phyloP scores from a whole-genome alignment of 1,140 invertebrate genomes.

The Eriocheir sinensis region DNA sequence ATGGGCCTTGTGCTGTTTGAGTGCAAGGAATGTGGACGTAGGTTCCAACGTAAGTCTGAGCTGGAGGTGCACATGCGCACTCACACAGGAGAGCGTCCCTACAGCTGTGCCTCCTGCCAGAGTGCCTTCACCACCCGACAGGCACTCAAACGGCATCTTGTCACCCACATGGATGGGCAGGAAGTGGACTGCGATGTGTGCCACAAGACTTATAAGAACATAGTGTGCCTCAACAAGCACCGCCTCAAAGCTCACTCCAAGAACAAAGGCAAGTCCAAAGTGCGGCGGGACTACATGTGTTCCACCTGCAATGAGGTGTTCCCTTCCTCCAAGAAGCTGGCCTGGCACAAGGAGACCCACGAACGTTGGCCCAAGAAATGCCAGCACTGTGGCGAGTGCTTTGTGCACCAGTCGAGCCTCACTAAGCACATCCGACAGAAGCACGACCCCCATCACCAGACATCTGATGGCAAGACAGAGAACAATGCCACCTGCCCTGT shows the following conservation, averaged over 20 bases:
- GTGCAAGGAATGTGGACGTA: conserved; percentile 83
- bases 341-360: conserved; percentile 93
- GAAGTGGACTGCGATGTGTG: conserved; percentile 74
- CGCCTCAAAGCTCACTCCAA: conserved; percentile 77
- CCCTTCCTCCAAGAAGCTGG: conserved; percentile 90
- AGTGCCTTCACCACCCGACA: conserved; percentile 73
- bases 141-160: conserved; percentile 74
- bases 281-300: conserved; percentile 79
- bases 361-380: conserved; percentile 91
- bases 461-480: conserved; percentile 82
- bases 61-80: conserved; percentile 79
- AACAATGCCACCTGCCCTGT: conserved; percentile 91
- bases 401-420: conserved; percentile 90
- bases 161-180: conserved; percentile 77
- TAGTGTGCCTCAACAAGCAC: conserved; percentile 73
- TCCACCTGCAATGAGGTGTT: conserved; percentile 88
- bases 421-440: conserved; percentile 91
- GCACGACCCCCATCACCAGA: conserved; percentile 89
- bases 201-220: conserved; percentile 76
- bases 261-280: conserved; percentile 76
- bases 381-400: conserved; percentile 91
- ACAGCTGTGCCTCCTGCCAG: conserved; percentile 78
- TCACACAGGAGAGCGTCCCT: conserved; percentile 80
- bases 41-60: conserved; percentile 73
- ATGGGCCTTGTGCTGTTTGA: conserved; percentile 89